Evolutionary conservation across 1,140 invertebrate species (phyloP), one percentile per base, ranked within the genome.

Genomic region (Halyomorpha halys): DNA sequence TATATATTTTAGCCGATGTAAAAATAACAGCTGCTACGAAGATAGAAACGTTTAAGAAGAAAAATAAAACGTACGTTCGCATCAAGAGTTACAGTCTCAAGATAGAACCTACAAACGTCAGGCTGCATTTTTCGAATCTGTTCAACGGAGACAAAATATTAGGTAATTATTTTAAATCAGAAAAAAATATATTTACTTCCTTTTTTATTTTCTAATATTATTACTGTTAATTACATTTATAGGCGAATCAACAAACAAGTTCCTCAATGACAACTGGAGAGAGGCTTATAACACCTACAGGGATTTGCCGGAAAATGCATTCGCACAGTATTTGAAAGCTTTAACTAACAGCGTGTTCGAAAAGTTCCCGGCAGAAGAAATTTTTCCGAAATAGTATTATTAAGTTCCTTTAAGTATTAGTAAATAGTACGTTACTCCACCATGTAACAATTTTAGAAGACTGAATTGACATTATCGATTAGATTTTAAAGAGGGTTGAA

Each of bases 191-290:
- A 11, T 60, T 16, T 54, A 5, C 9, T 5, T 51, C 34, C 14
- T 47, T 34, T 18, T 61, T n/a, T 44, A n/a, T 16, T 23, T 61
- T 30, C 2, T 39, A 5, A n/a, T 30, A 30, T 30, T 30, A 30
- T 39, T 1, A 39, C 9, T 2, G 1, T 8, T 44, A 11, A 62
- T 27, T 39, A 6, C 11, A 30, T 39, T 13, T 6, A 11, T 59
- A 77, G 76, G 74, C 23, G 67, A 72, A 21, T 69, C 74, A 66
- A 74, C 76, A 65, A 76, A 77, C 45, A 75, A 74, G 14, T 84
- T 86, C 70, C 72, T 87, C 1, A 85, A 85, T 67, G 79, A 83
- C n/a, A 85, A 86, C 69, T 81, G 82, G 59, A 79, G 83, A 21
- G 72, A 81, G 1, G 77, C 86, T 0, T 84, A 84, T 68, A 81